phyloP scores from a whole-genome alignment of 2,113 vertebrate species.

The Anhinga anhinga region DNA sequence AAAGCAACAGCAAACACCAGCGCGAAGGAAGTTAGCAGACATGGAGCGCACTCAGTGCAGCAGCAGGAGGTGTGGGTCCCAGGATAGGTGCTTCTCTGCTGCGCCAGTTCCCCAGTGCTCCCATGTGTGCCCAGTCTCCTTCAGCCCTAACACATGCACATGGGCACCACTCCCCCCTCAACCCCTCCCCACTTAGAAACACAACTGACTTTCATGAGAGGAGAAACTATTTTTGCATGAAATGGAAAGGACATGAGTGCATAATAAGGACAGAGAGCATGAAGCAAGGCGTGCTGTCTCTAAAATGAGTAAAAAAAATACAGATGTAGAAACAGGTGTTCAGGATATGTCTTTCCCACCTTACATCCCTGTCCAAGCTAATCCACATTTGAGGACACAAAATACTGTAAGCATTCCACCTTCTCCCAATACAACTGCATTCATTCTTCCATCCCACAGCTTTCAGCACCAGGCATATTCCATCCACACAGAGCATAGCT shows the following conservation, averaged over 20 bases:
- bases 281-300: background rate
- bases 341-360: slow-evolving; percentile 63
- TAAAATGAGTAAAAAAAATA: background rate
- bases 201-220: background rate
- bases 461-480: slow-evolving; percentile 68
- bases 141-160: background rate
- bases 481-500: slow-evolving; percentile 64
- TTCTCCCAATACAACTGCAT: slow-evolving; percentile 46
- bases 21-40: background rate
- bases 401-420: slow-evolving; percentile 55
- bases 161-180: background rate
- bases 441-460: slow-evolving; percentile 61
- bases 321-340: slow-evolving; percentile 70
- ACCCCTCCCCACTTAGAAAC: background rate
- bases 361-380: slow-evolving; percentile 63
- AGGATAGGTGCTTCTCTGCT: background rate
- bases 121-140: background rate
- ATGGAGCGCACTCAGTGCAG: accelerated
- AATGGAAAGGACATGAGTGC: background rate
- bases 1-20: background rate
- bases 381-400: slow-evolving; percentile 54
- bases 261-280: background rate
- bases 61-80: background rate
- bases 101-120: background rate
- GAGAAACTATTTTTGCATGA: background rate